Base-by-base conservation (phyloP, 1,140 invertebrate species). In the Papilio polytes region DNA sequence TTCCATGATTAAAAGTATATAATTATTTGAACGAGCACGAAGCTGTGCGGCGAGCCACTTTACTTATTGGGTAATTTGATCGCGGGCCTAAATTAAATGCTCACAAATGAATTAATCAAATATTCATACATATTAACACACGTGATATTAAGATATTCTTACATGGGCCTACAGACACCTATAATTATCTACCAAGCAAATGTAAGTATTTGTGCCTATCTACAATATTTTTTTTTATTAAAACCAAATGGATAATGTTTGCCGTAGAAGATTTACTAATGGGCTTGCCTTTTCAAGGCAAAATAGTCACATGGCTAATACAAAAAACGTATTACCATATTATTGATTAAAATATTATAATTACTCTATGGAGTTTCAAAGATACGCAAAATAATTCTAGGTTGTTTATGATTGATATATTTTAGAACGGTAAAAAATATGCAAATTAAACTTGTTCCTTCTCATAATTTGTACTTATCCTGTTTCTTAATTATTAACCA, bases 21-120 rank as follows among this genome's bases (percentile, higher is more conserved):
- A 63, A 41, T 41, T 41, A 41, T 8, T 31, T 31, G 26, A 70
- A 70, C 12, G 20, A 22, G 10, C 63, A 70, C 26, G 26, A 4
- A 31, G 53, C 53, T 18, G 26, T 36, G 59, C 10, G 20, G 20
- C 36, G 22, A 15, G 13, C 26, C 26, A 36, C 26, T 70, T 70
- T 31, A 70, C 63, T 70, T 70, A 70, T 70, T 31, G 26, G 22
- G 63, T 70, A 70, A 70, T 70, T 70, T 31, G 20, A 66, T 36
- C 63, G 26, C n/a, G n/a, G 20, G 59, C 10, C 22, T 3, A 70
- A 70, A 70, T 70, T 31, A 70, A 70, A 70, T 31, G 63, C 22
- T 70, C 26, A 12, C 63, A 70, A 70, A 70, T 70, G 12, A 70
- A 31, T 70, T 15, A 70, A 36, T 70, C 36, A 31, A 66, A 66